These are phyloP conservation scores for Crossocerus cetratus DNA, from an alignment of 2,888 invertebrate species.

Conservation along the genomic window DNA sequence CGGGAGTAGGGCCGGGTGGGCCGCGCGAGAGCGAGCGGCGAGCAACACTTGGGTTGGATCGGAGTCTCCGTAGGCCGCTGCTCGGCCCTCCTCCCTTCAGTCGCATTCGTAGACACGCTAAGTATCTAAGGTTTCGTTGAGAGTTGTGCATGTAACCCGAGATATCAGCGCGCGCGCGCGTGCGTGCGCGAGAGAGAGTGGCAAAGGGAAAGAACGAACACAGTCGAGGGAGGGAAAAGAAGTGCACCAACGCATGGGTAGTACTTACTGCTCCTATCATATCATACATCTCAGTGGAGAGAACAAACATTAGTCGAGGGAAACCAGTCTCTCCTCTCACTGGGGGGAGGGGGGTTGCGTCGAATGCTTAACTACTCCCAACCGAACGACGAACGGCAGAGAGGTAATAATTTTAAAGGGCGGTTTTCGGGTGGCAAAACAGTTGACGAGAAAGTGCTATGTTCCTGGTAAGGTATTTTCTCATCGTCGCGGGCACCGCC, in stretches of 20 bases:
- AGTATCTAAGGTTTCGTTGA: slow-evolving; percentile 45
- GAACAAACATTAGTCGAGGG: slow-evolving; percentile 19
- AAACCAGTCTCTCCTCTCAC: slow-evolving; percentile 38
- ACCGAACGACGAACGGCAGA: not conserved
- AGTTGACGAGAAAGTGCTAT: slow-evolving; percentile 38
- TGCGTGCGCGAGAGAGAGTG: not conserved
- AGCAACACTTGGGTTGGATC: not conserved
- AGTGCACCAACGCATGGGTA: slow-evolving; percentile 59
- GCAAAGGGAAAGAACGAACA: slow-evolving; percentile 8
- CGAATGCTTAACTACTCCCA: slow-evolving; percentile 57
- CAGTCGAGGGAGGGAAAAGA: not conserved
- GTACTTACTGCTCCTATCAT: slow-evolving; percentile 64
- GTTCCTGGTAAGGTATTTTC: slow-evolving; percentile 64
- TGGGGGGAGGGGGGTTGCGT: slow-evolving; percentile 53
- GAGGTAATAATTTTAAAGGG: not conserved
- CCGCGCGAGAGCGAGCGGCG: not conserved
- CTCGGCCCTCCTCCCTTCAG: slow-evolving; percentile 22
- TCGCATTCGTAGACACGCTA: slow-evolving; percentile 44
- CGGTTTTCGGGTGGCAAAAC: too few species aligned
- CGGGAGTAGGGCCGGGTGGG: not conserved
- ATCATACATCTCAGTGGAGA: slow-evolving; percentile 52
- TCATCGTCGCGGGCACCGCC: slow-evolving; percentile 52
- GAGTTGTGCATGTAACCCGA: slow-evolving; percentile 31
- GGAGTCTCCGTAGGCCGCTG: not conserved
- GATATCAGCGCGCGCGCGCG: not conserved